phyloP scores from a whole-genome alignment of 2,113 vertebrate species.

The Pelmatolapia mariae region DNA sequence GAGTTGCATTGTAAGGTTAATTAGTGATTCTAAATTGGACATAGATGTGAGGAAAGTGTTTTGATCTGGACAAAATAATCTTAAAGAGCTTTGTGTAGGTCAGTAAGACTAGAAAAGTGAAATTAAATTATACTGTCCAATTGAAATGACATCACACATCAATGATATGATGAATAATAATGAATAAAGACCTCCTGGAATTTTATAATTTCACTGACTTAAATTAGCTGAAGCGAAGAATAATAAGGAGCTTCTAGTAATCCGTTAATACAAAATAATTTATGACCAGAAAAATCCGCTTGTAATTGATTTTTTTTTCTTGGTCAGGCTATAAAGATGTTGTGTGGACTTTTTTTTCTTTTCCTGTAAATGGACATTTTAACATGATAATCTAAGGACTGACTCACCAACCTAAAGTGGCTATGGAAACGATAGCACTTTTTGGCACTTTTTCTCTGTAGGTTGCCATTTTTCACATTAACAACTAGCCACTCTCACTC shows the following conservation, averaged over 20 bases:
- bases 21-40: background rate
- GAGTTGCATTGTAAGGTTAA: background rate
- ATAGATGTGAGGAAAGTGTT: background rate
- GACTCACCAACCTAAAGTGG: background rate
- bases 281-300: rapidly evolving
- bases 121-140: background rate
- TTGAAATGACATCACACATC: background rate
- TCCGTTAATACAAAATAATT: background rate
- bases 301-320: background rate
- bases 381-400: background rate
- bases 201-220: background rate
- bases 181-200: background rate
- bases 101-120: background rate
- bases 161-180: background rate
- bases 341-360: rapidly evolving
- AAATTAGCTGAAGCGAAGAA: background rate
- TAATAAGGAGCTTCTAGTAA: background rate
- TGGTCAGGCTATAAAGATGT: background rate
- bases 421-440: background rate
- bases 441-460: background rate
- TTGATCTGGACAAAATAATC: rapidly evolving
- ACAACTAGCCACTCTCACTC: background rate
- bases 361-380: background rate
- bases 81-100: background rate
- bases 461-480: background rate